phyloP scores from a whole-genome alignment of 2,113 vertebrate genomes.

The Tichodroma muraria region DNA sequence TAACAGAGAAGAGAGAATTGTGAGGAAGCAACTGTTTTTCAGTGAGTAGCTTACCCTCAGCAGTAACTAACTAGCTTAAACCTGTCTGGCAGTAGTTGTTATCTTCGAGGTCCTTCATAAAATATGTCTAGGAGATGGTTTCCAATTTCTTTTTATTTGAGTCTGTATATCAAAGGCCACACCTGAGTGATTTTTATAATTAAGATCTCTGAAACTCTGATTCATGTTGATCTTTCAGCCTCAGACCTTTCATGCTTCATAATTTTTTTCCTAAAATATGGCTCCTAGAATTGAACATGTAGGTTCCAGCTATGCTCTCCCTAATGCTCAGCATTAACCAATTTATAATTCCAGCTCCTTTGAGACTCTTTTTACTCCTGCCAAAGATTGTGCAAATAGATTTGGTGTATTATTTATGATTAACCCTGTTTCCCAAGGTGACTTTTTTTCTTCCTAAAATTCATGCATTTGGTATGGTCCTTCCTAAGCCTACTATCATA shows the following conservation, averaged over 20 bases:
- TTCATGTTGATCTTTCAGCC: constrained; percentile 45
- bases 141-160: constrained; percentile 52
- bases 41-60: not conserved
- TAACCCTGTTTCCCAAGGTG: not conserved
- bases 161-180: constrained; percentile 43
- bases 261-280: constrained; percentile 39
- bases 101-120: not conserved
- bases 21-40: not conserved
- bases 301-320: not conserved
- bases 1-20: not conserved
- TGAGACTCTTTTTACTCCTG: not conserved
- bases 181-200: constrained; percentile 49
- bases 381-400: not conserved
- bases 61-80: not conserved
- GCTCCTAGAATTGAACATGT: not conserved
- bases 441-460: not conserved
- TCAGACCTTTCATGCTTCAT: constrained; percentile 32
- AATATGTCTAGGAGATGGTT: constrained; percentile 25
- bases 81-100: not conserved
- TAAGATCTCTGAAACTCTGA: constrained; percentile 46
- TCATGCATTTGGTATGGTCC: not conserved
- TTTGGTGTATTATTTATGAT: constrained; percentile 16
- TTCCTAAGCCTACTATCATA: not conserved
- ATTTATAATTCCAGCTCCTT: constrained; percentile 17
- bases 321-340: not conserved